Conservation (phyloP, 2,888 invertebrate species). For the Epirrhoe alternata region DNA sequence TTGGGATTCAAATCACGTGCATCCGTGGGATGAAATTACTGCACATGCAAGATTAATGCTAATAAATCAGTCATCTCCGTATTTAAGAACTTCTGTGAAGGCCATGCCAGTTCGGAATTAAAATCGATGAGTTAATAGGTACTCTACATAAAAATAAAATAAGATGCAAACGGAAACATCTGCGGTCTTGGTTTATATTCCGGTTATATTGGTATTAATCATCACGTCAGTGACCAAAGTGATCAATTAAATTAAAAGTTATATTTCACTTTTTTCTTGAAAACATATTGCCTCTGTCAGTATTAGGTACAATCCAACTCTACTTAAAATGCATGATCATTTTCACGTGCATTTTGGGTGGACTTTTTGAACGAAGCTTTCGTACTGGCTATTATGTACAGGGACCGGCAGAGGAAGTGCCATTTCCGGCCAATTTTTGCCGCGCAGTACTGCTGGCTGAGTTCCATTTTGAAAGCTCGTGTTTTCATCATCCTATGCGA, state of each 20-base stretch:
- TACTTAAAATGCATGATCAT: background rate
- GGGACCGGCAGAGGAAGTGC: background rate
- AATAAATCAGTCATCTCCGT: constrained; percentile 20
- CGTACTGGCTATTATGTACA: background rate
- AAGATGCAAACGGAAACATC: constrained; percentile 12
- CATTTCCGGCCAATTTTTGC: background rate
- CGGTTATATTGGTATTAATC: background rate
- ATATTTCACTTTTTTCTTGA: background rate
- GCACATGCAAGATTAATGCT: constrained; percentile 16
- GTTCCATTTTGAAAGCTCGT: background rate
- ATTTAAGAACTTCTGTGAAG: constrained; percentile 16
- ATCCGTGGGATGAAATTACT: constrained; percentile 12
- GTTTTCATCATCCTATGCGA: background rate
- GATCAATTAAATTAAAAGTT: background rate
- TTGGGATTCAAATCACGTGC: constrained; percentile 4
- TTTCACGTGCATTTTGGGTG: background rate
- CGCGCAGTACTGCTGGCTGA: background rate
- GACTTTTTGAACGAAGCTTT: background rate
- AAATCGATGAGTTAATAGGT: constrained; percentile 2
- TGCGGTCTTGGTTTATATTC: constrained; percentile 1
- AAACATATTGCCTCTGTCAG: background rate
- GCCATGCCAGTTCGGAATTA: constrained; percentile 6
- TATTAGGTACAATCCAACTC: background rate
- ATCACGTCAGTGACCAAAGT: background rate
- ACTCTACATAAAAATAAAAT: constrained; percentile 2